Evolutionary conservation across 2,888 invertebrate genomes (phyloP), one percentile per base, ranked within the genome.

Genomic region (Schrankia costaestrigalis): DNA sequence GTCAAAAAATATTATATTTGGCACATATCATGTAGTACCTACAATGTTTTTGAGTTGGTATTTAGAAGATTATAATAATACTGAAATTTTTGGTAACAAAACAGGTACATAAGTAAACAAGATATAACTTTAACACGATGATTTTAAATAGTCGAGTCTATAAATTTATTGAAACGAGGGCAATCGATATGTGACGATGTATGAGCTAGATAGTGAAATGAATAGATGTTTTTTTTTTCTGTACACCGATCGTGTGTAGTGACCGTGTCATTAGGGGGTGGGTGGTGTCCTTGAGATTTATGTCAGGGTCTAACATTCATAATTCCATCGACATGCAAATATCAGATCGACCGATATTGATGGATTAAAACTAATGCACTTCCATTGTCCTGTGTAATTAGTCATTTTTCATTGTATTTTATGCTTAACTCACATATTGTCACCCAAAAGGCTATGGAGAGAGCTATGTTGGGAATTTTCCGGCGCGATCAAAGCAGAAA

Each of bases 171-270:
- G 47, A 52, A 72, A 63, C 42, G 61, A 60, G 69, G 72, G 52
- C 71, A 60, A 73, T 74, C 73, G 56, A 73, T 74, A 46, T 35
- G 27, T 46, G 48, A 39, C 53, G 62, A 59, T 66, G 59, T 52
- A 51, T 29, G 25, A 36, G 32, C 29, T 42, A 42, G 56, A 54
- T 54, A 54, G 44, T 51, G 35, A 32, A 49, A 50, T 50, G 45
- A 51, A 56, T 46, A 44, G 36, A 53, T 46, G 40, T 47, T 43
- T 54, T n/a, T n/a, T n/a, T n/a, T 39, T 56, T 54, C 29, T 29
- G 29, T 42, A 31, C 37, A 30, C 29, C 35, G 39, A 27, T 26
- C 27, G 31, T 8, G 28, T 15, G 46, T 39, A 39, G 49, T 52
- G 48, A 45, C 56, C 54, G 51, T 49, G 58, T 63, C 61, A 53